Evolutionary conservation across 2,113 vertebrate species (phyloP).

Genomic region (Chionomys nivalis): DNA sequence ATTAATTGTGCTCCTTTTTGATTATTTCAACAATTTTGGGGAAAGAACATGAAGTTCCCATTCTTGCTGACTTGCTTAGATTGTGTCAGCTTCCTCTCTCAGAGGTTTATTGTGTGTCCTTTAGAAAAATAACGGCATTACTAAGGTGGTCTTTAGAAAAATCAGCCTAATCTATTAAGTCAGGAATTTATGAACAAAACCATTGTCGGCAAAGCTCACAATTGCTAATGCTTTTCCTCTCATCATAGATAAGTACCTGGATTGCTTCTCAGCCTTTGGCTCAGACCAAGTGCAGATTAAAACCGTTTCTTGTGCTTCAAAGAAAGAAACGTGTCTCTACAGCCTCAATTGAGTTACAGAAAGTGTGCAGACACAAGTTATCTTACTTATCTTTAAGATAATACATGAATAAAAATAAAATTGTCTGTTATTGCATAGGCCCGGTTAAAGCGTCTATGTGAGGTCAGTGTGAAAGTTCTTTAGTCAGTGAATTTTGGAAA

Average conservation of each 20-base stretch:
- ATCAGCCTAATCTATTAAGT: constrained; percentile 27
- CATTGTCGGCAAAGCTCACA: neutral
- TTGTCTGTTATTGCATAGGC: constrained; percentile 20
- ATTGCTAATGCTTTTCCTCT: neutral
- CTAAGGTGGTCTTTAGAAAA: constrained; percentile 12
- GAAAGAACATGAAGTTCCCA: constrained; percentile 22
- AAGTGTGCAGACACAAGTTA: constrained; percentile 10
- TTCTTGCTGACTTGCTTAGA: constrained; percentile 35
- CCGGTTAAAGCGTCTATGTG: neutral
- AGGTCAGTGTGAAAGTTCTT: neutral
- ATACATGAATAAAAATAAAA: constrained; percentile 35
- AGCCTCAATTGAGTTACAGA: neutral
- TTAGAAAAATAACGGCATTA: constrained; percentile 23
- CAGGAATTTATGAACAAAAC: neutral
- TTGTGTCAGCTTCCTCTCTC: constrained; percentile 28
- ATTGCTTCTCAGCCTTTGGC: neutral
- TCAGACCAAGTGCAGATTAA: neutral
- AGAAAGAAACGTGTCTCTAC: neutral
- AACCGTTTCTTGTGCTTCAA: constrained; percentile 24
- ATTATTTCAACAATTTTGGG: constrained; percentile 48
- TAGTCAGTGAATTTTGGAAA: constrained; percentile 37
- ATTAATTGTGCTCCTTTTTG: neutral
- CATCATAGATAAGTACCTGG: neutral
- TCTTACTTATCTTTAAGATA: constrained; percentile 37
- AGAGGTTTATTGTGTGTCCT: neutral